Base-by-base conservation (phyloP, 2,888 invertebrate species). In the Saturnia pavonia region DNA sequence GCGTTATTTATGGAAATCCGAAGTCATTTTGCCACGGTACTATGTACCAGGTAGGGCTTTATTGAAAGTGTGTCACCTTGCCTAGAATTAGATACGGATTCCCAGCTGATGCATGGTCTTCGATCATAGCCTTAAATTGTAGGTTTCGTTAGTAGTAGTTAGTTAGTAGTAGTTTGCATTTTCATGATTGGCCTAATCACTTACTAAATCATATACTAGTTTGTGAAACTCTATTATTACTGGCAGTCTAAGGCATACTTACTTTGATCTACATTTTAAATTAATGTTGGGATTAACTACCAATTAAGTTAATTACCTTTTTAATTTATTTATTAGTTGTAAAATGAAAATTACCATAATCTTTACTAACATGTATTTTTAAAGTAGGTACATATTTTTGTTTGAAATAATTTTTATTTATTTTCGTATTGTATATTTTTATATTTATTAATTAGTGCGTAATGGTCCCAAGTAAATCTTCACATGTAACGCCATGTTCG, bases 1-100 rank as follows among this genome's bases (percentile, higher is more conserved):
- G 82, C 86, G 88, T 91, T 91, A 91, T 92, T 91, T 91, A 91
- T 92, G 89, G 91, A 93, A 91, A 89, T 90, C 86, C 81, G 81
- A 83, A 88, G 86, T 85, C 82, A 87, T 87, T 89, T 89, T 79
- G 87, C 80, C 75, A 86, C 86, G 87, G 86, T 86, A 79, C 80
- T 85, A 72, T 81, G 76, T 77, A 80, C 81, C 81, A 77, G 77
- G 79, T 81, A 80, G 79, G 78, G 81, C 80, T 84, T 83, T 81
- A 75, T 79, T 78, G 85, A 86, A 91, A 89, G 87, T 91, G 85
- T 91, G 92, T 92, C 93, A 92, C 92, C 91, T 94, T 93, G 89
- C 83, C 85, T 86, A 82, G 83, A 85, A 92, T 92, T 92, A 82
- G 92, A 83, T 82, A 91, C 86, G 91, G 87, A 82, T 85, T 87